Evolutionary conservation across 2,888 invertebrate genomes (phyloP).

Genomic region (Scaptomyza tumidula): DNA sequence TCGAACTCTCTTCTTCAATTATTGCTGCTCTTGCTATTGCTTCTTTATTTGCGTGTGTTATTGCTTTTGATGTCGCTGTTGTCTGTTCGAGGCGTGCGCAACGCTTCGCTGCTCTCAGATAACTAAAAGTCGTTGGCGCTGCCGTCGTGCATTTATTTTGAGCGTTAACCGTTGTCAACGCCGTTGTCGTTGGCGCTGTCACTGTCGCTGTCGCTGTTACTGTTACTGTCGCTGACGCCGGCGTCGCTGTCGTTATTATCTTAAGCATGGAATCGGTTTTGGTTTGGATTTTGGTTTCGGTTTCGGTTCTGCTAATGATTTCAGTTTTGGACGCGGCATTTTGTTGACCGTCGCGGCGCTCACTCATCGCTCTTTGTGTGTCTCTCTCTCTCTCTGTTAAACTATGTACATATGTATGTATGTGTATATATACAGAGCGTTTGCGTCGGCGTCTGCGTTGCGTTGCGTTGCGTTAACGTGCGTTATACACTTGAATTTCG

Average conservation of each 20-base stretch:
- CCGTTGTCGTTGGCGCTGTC: constrained; percentile 30
- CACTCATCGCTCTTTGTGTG: constrained; percentile 54
- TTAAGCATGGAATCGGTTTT: constrained; percentile 63
- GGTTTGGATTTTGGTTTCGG: constrained; percentile 24
- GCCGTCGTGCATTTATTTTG: constrained; percentile 78
- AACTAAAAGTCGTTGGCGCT: constrained; percentile 74
- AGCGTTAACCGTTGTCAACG: constrained; percentile 63
- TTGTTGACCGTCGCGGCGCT: constrained; percentile 62
- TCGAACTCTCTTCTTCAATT: constrained; percentile 13
- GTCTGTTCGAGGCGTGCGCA: constrained; percentile 48
- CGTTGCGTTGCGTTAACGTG: constrained; percentile 33
- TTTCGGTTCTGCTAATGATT: constrained; percentile 20
- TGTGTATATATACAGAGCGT: constrained; percentile 8
- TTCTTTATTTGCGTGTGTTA: constrained; percentile 10
- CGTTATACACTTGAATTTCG: constrained; percentile 40
- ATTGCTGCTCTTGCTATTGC: constrained; percentile 11
- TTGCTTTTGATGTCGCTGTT: constrained; percentile 11
- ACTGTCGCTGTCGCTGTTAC: constrained; percentile 13
- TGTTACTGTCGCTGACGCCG: constrained; percentile 28
- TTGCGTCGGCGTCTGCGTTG: constrained; percentile 13
- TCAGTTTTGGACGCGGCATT: constrained; percentile 28
- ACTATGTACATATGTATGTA: neutral
- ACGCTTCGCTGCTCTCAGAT: constrained; percentile 79
- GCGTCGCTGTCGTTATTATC: constrained; percentile 66
- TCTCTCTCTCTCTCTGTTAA: neutral